Conservation (phyloP, 2,113 vertebrate species). For the Xiphorhynchus elegans region DNA sequence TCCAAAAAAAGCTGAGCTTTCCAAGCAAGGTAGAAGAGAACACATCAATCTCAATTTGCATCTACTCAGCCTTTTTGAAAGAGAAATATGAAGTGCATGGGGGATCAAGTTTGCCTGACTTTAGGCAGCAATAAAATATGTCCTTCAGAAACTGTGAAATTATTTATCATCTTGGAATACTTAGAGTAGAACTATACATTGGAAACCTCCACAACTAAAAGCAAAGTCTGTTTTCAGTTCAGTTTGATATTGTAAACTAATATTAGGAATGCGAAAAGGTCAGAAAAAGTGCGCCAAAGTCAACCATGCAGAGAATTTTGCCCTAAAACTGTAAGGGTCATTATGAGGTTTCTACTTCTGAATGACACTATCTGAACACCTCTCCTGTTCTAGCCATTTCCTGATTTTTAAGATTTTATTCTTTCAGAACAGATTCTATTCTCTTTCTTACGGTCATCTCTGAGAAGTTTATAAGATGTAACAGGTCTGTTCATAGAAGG, state of each 20-base stretch:
- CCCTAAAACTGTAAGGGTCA: neutral
- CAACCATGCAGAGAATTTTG: neutral
- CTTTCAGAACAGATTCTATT: neutral
- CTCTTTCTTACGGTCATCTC: neutral
- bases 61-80: neutral
- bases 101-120: neutral
- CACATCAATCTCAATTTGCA: neutral
- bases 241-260: neutral
- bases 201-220: neutral
- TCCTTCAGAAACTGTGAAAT: neutral
- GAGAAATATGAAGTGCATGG: neutral
- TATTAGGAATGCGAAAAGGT: neutral
- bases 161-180: neutral
- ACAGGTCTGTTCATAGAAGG: neutral
- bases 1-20: neutral
- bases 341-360: neutral
- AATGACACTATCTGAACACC: neutral
- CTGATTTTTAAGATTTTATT: neutral
- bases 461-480: neutral
- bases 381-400: neutral
- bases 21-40: neutral
- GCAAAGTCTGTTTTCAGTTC: neutral
- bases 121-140: neutral
- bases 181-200: neutral
- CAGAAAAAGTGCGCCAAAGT: neutral